These are phyloP conservation scores for Pararge aegeria DNA, from an alignment of 1,140 invertebrate species.

Conservation along the genomic window DNA sequence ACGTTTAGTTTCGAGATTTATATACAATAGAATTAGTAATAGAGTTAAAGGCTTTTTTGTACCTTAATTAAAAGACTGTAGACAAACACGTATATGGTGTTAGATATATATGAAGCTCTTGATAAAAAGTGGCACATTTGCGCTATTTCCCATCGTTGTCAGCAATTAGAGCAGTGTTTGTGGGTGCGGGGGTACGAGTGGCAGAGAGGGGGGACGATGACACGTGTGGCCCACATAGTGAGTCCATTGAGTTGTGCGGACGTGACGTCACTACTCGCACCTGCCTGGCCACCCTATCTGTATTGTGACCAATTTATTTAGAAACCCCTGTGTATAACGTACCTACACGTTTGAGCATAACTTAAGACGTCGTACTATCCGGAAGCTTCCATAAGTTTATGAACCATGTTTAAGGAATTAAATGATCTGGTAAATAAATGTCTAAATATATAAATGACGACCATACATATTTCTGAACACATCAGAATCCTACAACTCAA, in stretches of 20 bases:
- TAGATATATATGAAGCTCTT: slow-evolving; percentile 18
- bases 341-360: not conserved
- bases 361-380: too few species aligned
- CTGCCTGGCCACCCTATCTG: slow-evolving; percentile 31
- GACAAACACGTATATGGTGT: too few species aligned
- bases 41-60: too few species aligned
- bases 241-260: slow-evolving; percentile 64
- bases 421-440: too few species aligned
- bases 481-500: too few species aligned
- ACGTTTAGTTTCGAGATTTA: too few species aligned
- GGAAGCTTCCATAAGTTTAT: too few species aligned
- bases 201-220: slow-evolving; percentile 25
- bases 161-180: slow-evolving; percentile 67
- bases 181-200: slow-evolving; percentile 28
- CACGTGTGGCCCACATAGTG: slow-evolving; percentile 75
- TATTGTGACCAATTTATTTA: not conserved
- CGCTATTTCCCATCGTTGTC: slow-evolving; percentile 74
- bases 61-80: too few species aligned
- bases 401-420: too few species aligned
- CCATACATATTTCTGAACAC: too few species aligned
- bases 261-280: slow-evolving; percentile 62
- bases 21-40: too few species aligned
- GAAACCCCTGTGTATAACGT: not conserved
- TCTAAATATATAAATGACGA: too few species aligned
- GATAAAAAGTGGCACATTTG: slow-evolving; percentile 68